Base-by-base conservation (phyloP, 30 jellyfish, hydroid and myxozoan genomes). In the Calvadosia cruxmelitensis region DNA sequence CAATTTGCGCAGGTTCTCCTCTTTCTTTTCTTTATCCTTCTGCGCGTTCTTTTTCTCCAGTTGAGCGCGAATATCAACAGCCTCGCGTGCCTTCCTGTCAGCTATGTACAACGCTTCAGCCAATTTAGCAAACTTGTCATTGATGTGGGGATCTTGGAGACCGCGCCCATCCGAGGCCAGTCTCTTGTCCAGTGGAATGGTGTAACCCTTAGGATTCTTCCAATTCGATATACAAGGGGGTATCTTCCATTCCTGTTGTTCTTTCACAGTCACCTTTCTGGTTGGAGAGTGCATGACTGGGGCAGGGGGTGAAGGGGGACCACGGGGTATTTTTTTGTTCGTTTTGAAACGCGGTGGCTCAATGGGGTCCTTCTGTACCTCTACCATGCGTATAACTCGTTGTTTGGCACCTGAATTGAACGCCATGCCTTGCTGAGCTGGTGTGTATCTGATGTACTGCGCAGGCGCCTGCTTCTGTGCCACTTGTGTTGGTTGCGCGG, bases 221-320 rank as follows among this genome's bases (percentile, higher is more conserved):
- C 99, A 93, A 49, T 84, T 93, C 15, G 99, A 93, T n/a, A 93
- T 93, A 50, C 99, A 93, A 2, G 99, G 99, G 3, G 99, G 99
- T 13, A 93, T 93, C 52, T 93, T 93, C 99, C 99, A 93, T 28
- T 93, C 99, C 51, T 84, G 96, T 67, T 84, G 99, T 61, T 93
- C 99, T 36, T 93, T 84, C 65, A 93, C 96, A 2, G 96, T 93
- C 2, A 84, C 95, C 92, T 93, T 93, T 72, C 99, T 68, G 53
- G 99, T 85, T n/a, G 99, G 99, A 34, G 99, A 93, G 64, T 93
- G 99, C 96, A 93, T 84, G 66, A 93, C 99, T 29, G 99, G 99
- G 1, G 99, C 99, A 0, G 99, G 99, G 15, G 99, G 99, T 0
- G 97, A 84, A 0, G 96, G 96, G 0, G 99, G 99, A 23, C 96